phyloP scores from a whole-genome alignment of 2,113 vertebrate species.

The Equus quagga region DNA sequence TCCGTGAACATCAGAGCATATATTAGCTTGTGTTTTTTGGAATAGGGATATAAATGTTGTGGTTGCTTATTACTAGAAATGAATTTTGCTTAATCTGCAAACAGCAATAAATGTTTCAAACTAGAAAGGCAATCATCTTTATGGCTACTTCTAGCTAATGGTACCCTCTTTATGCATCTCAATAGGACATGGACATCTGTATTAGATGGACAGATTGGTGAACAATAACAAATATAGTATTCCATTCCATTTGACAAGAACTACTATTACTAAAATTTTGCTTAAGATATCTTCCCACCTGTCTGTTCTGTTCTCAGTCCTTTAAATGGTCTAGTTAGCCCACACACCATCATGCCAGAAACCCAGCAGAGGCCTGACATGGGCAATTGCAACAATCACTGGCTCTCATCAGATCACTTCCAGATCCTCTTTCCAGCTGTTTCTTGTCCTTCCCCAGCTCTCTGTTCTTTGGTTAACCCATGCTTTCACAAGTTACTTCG shows the following conservation, averaged over 20 bases:
- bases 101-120: slow-evolving; percentile 26
- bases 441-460: neutral
- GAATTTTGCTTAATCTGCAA: neutral
- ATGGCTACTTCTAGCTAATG: slow-evolving; percentile 40
- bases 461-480: neutral
- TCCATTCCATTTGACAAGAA: neutral
- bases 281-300: neutral
- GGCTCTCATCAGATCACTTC: neutral
- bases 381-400: neutral
- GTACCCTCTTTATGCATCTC: neutral
- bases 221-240: slow-evolving; percentile 41
- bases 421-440: neutral
- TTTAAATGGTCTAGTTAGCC: neutral
- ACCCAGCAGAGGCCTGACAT: neutral
- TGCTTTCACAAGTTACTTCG: neutral
- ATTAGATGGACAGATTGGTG: slow-evolving; percentile 5
- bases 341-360: neutral
- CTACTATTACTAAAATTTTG: neutral
- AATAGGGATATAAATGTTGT: slow-evolving; percentile 3
- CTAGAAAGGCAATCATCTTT: slow-evolving; percentile 57
- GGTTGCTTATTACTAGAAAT: slow-evolving; percentile 44
- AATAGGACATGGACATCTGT: slow-evolving; percentile 35
- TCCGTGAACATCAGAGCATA: neutral
- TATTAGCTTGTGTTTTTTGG: neutral
- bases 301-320: neutral